Evolutionary conservation across 2,888 invertebrate species (phyloP), one percentile per base, ranked within the genome.

Genomic region (Euclidia mi): DNA sequence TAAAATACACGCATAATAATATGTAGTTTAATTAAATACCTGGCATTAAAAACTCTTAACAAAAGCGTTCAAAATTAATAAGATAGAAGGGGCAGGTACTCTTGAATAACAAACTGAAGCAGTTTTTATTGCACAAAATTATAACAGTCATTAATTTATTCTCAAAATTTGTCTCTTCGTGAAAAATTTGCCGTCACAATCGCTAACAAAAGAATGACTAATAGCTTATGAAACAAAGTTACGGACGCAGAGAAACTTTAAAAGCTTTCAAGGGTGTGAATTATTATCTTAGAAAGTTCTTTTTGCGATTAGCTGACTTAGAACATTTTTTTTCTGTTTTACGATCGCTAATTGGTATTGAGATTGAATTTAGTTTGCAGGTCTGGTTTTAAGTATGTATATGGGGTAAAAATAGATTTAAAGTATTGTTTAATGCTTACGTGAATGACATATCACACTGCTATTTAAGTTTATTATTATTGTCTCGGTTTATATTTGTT

Each of bases 131-230:
- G 85, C 86, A 84, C 83, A 80, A 91, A 91, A 93, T 94, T 92
- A 91, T 87, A 90, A 88, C 88, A 86, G 76, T 83, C 88, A 85
- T 91, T 92, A 93, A 93, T 93, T 94, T 94, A 93, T 93, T 89
- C 91, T 84, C 88, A 70, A 91, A 94, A 94, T 93, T 93, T 93
- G 93, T 94, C 92, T 91, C 92, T 88, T 90, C 90, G 82, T 89
- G 92, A 92, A 94, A 94, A 93, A 91, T 92, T 91, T 85, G 76
- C 85, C 81, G 79, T 87, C 88, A 84, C 88, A 86, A 89, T 90
- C 81, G 91, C 92, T 84, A 89, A 94, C 94, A 94, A 94, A 93
- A 92, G 94, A 88, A 91, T 93, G 93, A 94, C 77, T 90, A 93
- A 93, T 93, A 87, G 87, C 85, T 89, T 82, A 79, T 89, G 82